Conservation (phyloP, 2,888 invertebrate genomes). For the Volucella inflata region DNA sequence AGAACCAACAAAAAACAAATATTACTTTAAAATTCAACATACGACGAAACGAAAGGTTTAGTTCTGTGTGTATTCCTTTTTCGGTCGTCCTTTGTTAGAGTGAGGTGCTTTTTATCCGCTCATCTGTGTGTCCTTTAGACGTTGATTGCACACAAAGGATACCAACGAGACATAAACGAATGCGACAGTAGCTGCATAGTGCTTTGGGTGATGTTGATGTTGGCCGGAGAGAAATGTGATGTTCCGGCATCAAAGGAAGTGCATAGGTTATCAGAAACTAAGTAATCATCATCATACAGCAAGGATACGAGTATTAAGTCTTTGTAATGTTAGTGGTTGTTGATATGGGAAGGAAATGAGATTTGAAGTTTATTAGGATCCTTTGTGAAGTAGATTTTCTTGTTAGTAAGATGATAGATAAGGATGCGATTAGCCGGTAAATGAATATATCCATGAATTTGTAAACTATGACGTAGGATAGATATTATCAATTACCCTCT, state of each 20-base stretch:
- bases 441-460: too few relatives aligned
- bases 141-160: slow-evolving; percentile 21
- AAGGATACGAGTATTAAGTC: slow-evolving; percentile 56
- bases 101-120: background rate
- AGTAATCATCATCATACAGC: slow-evolving; percentile 42
- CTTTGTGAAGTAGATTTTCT: background rate
- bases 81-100: slow-evolving; percentile 39
- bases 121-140: slow-evolving; percentile 7
- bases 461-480: too few relatives aligned
- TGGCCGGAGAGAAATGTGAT: slow-evolving; percentile 12
- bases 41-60: slow-evolving; percentile 21
- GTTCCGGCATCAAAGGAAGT: slow-evolving; percentile 50
- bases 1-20: background rate
- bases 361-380: slow-evolving; percentile 33
- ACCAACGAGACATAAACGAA: slow-evolving; percentile 42
- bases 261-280: slow-evolving; percentile 32
- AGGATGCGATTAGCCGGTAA: too few relatives aligned
- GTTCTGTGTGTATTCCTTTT: background rate
- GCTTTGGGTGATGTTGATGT: background rate
- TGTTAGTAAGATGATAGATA: background rate
- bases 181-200: slow-evolving; percentile 31
- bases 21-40: slow-evolving; percentile 39
- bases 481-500: too few relatives aligned
- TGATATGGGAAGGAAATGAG: slow-evolving; percentile 19
- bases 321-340: background rate